phyloP scores from a whole-genome alignment of 2,113 vertebrate genomes.

The Aegithalos caudatus region DNA sequence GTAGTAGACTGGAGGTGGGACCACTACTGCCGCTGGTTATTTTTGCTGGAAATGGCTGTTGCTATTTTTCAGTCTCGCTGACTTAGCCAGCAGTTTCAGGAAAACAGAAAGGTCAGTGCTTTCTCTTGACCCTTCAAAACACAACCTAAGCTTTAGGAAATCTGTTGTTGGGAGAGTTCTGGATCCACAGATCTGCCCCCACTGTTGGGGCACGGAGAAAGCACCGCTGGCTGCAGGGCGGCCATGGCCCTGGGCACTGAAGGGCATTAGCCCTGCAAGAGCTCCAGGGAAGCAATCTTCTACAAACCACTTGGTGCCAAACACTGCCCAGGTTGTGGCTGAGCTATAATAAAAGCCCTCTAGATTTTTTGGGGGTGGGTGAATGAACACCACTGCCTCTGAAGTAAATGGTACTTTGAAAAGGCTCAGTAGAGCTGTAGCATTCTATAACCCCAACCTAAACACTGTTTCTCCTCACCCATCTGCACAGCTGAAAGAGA shows the following conservation, averaged over 20 bases:
- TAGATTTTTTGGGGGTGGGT: not conserved
- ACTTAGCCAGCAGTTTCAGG: not conserved
- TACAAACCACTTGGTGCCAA: not conserved
- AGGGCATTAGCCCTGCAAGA: not conserved
- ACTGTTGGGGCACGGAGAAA: not conserved
- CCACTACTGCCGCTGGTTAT: not conserved
- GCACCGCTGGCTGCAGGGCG: accelerated
- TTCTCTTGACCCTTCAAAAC: not conserved
- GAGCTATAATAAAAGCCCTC: not conserved
- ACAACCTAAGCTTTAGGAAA: not conserved
- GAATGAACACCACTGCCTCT: not conserved
- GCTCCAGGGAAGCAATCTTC: not conserved
- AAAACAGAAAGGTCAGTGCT: not conserved
- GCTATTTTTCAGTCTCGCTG: not conserved
- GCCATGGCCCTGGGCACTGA: accelerated
- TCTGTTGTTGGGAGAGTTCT: not conserved
- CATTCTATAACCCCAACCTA: not conserved
- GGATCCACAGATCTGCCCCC: not conserved
- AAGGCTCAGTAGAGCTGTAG: not conserved
- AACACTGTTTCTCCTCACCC: not conserved
- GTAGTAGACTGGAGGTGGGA: not conserved
- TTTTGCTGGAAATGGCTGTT: not conserved
- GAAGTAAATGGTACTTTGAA: not conserved
- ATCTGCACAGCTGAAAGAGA: not conserved
- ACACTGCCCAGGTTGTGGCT: not conserved